Evolutionary conservation across 1,140 invertebrate species (phyloP), one percentile per base, ranked within the genome.

Genomic region (Microplitis demolitor): DNA sequence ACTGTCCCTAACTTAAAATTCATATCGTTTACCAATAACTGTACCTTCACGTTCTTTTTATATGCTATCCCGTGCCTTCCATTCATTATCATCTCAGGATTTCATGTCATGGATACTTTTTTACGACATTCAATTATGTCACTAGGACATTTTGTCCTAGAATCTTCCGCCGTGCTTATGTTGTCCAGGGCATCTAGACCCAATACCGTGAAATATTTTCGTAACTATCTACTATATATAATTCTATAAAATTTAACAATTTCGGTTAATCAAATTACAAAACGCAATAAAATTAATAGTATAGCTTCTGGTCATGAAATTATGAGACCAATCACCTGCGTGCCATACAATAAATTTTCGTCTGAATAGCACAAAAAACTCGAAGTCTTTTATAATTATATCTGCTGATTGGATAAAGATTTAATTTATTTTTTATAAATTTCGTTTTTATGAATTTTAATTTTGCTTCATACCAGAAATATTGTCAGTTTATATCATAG

Each of bases 11-110:
- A 58, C 24, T 24, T 31, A 56, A 69, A 14, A 34, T 45, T 45
- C 50, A 54, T 39, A 73, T 73, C 72, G 33, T 45, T 60, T 58
- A 45, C 64, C 14, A 62, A 13, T n/a, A 75, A 54, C 24, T 45
- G 62, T 68, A 76, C 76, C 72, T 69, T 71, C 76, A 69, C 56
- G 76, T 73, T 62, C 72, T 69, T 75, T 74, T 83, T 85, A 83
- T 86, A 86, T 86, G 84, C 84, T 85, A 84, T 83, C 83, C 85
- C 83, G 86, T 87, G 86, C 86, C 86, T 87, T 87, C 82, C 84
- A 84, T 78, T 75, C 76, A 78, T 80, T 77, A 78, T 73, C 63
- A 75, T 82, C 8, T 56, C n/a, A n/a, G 54, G 24, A 16, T 66
- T 66, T n/a, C 9, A 66, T 53, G 4, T 31, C 24, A 37, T 51